Percentiles rank a stretch among this genome's conserved stretches.
phyloP scores from a whole-genome alignment of 2,888 invertebrate genomes.

The Pristionchus mayeri region DNA sequence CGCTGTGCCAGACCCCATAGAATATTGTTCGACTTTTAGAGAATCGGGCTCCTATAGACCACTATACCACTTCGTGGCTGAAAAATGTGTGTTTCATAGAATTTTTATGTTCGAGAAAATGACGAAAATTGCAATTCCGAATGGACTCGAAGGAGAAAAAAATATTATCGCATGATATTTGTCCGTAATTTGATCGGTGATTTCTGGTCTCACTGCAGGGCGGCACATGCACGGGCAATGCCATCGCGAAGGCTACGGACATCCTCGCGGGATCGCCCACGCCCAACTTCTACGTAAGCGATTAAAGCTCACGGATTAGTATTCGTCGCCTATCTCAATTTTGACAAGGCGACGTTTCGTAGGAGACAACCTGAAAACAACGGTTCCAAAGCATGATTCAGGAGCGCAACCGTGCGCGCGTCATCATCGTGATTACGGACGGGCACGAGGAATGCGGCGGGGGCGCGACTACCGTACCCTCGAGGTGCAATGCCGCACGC shows the following conservation, averaged over 20 bases:
- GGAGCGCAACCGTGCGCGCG: conserved; percentile 35
- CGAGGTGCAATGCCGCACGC: conserved; percentile 3
- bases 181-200: background rate
- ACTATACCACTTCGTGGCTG: too few relatives aligned
- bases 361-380: background rate
- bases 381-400: too few relatives aligned
- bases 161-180: too few relatives aligned
- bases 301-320: background rate
- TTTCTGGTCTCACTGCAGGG: conserved; percentile 12
- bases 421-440: conserved; percentile 47
- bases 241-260: background rate
- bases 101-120: too few relatives aligned
- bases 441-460: conserved; percentile 42
- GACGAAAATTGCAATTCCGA: too few relatives aligned
- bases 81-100: too few relatives aligned
- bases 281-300: background rate
- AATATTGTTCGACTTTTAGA: too few relatives aligned
- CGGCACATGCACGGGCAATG: background rate
- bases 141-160: too few relatives aligned
- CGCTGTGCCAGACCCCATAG: too few relatives aligned
- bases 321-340: background rate
- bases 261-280: background rate
- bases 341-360: background rate
- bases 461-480: conserved; percentile 38
- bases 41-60: too few relatives aligned